These are phyloP conservation scores for Diuraphis noxia DNA, from an alignment of 1,140 invertebrate genomes.

Conservation along the genomic window DNA sequence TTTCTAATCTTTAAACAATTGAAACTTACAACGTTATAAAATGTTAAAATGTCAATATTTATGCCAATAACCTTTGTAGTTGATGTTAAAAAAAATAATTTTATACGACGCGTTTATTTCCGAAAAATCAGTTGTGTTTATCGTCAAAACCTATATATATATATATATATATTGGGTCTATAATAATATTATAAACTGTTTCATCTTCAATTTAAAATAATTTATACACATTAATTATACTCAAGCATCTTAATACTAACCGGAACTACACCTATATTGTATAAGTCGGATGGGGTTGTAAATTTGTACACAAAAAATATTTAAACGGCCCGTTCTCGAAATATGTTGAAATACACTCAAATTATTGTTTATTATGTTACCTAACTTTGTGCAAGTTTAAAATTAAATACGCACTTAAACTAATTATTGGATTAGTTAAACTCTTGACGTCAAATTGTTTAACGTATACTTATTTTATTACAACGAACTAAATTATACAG, in stretches of 20 bases:
- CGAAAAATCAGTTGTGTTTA: not conserved
- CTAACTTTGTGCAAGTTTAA: not conserved
- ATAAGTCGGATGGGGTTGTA: not conserved
- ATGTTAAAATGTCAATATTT: no score
- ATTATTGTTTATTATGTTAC: not conserved
- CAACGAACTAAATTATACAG: not conserved
- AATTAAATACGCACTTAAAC: not conserved
- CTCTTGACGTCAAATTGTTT: not conserved
- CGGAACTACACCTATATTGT: no score
- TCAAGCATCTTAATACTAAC: not conserved
- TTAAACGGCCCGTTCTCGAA: not conserved
- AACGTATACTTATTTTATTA: not conserved
- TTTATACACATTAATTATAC: not conserved
- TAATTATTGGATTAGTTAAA: not conserved
- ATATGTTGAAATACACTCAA: not conserved
- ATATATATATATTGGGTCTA: no score
- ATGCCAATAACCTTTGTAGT: no score
- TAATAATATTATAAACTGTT: not conserved
- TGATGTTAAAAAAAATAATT: no score
- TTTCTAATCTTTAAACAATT: no score
- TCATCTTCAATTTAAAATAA: not conserved
- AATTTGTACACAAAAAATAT: not conserved
- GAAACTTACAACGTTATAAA: no score
- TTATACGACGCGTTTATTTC: not conserved
- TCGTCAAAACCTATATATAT: not conserved